Evolutionary conservation across 2,797 vertebrate species (phyloP).

Genomic region (Petrocephalus schoutedeni): DNA sequence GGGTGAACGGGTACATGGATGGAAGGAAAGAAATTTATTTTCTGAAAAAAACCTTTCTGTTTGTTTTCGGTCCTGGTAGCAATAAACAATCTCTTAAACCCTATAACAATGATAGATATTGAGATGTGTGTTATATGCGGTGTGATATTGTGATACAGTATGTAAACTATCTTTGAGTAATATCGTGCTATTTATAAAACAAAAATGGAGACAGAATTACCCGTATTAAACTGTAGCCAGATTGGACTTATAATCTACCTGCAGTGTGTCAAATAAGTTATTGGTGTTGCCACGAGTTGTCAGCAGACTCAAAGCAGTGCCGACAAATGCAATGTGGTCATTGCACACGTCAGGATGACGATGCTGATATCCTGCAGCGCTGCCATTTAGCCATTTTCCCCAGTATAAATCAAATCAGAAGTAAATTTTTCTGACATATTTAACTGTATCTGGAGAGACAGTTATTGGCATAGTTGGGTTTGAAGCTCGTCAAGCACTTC

Average conservation of each 20-base stretch:
- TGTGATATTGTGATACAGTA: background rate
- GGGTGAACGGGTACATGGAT: background rate
- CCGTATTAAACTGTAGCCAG: too few species aligned
- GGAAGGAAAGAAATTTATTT: background rate
- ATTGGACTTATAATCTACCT: too few species aligned
- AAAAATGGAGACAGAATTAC: background rate
- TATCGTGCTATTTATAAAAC: background rate
- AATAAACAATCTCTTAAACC: background rate
- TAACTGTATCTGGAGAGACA: background rate
- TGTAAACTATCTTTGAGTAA: background rate
- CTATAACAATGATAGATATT: background rate
- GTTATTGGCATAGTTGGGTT: background rate
- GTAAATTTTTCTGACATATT: background rate
- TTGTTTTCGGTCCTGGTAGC: background rate
- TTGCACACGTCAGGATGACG: too few species aligned
- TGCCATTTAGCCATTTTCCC: background rate
- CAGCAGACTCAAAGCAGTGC: too few species aligned
- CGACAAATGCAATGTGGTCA: too few species aligned
- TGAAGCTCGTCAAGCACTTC: background rate
- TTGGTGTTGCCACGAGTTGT: too few species aligned
- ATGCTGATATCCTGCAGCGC: too few species aligned
- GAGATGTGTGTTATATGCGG: too few species aligned
- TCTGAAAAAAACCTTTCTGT: background rate
- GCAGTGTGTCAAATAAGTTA: too few species aligned
- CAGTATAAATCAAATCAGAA: background rate